phyloP scores from a whole-genome alignment of 2,797 vertebrate genomes.

The Phataginus tetradactyla region DNA sequence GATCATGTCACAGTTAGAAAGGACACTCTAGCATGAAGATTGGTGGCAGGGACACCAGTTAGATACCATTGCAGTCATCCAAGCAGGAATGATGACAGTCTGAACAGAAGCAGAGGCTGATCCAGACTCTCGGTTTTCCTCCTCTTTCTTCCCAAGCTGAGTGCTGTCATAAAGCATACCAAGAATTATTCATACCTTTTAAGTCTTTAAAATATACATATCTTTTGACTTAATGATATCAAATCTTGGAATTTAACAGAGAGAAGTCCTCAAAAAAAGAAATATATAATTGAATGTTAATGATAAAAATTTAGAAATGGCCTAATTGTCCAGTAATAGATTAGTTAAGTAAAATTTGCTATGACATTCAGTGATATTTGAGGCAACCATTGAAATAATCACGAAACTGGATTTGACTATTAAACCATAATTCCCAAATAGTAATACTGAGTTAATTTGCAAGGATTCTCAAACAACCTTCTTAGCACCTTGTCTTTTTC shows the following conservation, averaged over 20 bases:
- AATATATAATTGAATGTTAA: neutral
- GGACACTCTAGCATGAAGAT: neutral
- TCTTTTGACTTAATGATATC: neutral
- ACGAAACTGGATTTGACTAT: neutral
- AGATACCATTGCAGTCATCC: neutral
- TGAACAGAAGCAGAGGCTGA: neutral
- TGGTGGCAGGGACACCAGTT: neutral
- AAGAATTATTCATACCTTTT: neutral
- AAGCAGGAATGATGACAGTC: neutral
- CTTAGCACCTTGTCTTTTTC: neutral
- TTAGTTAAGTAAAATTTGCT: neutral
- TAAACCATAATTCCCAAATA: neutral
- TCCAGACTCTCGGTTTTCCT: neutral
- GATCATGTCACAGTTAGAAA: neutral
- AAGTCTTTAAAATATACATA: neutral
- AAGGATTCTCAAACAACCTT: neutral
- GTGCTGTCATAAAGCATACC: neutral
- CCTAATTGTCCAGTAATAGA: neutral
- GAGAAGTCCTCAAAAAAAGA: neutral
- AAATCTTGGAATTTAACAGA: neutral
- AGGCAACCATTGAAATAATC: neutral
- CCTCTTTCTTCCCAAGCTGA: neutral
- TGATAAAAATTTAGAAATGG: neutral
- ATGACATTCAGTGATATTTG: neutral
- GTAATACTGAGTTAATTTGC: neutral